Evolutionary conservation across 2,888 invertebrate genomes (phyloP).

Genomic region (Drosophila hawaiiensis): DNA sequence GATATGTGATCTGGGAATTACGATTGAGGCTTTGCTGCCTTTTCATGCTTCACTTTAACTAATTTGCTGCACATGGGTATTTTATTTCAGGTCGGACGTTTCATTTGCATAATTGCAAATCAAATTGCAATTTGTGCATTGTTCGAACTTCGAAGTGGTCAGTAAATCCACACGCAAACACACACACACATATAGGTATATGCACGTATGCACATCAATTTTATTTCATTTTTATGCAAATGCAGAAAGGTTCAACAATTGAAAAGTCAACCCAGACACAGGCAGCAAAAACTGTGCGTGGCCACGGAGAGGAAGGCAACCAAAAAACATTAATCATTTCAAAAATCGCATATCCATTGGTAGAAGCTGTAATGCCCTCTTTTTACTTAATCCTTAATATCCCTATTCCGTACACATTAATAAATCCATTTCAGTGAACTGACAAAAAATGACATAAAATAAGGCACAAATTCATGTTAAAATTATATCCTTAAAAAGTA

Average conservation of each 20-base stretch:
- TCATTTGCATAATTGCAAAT: conserved; percentile 76
- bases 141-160: conserved; percentile 41
- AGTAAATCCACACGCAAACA: conserved; percentile 7
- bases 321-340: conserved; percentile 13
- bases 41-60: conserved; percentile 43
- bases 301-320: not conserved
- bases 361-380: not conserved
- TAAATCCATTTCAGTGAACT: not conserved
- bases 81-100: conserved; percentile 39
- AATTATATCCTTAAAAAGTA: not conserved
- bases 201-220: conserved; percentile 31
- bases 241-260: conserved; percentile 60
- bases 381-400: not conserved
- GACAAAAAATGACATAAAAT: not conserved
- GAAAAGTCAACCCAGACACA: conserved; percentile 56
- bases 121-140: conserved; percentile 65
- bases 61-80: conserved; percentile 41
- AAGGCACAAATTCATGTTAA: not conserved
- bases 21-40: not conserved
- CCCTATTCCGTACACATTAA: not conserved
- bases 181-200: not conserved
- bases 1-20: not conserved
- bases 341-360: conserved; percentile 12
- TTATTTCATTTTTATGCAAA: conserved; percentile 64
- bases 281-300: not conserved